phyloP scores from a whole-genome alignment of 2,797 vertebrate species.

The Capromys pilorides region DNA sequence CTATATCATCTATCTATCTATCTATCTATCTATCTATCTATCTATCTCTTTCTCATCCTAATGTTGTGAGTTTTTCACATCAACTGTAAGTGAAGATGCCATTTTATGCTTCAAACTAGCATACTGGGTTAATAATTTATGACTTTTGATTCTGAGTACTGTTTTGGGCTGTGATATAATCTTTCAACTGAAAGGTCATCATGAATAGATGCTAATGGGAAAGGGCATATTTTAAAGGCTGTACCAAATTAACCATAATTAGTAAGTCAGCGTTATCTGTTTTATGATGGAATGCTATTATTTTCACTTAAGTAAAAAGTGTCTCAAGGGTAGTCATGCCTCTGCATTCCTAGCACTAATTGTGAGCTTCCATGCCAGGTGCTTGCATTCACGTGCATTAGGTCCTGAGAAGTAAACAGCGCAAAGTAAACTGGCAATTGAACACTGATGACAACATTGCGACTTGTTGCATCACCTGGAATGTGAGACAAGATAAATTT shows the following conservation, averaged over 20 bases:
- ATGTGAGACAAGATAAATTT: conserved; percentile 51
- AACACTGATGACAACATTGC: not conserved
- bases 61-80: conserved; percentile 53
- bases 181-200: conserved; percentile 77
- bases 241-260: conserved; percentile 49
- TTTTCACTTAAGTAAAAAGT: conserved; percentile 33
- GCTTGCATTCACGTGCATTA: conserved; percentile 45
- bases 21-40: not conserved
- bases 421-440: no score
- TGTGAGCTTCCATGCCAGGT: not conserved
- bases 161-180: conserved; percentile 58
- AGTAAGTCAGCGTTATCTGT: conserved; percentile 36
- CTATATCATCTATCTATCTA: not conserved
- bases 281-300: conserved; percentile 48
- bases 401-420: no score
- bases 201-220: conserved; percentile 54
- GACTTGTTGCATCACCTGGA: conserved; percentile 65
- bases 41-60: not conserved
- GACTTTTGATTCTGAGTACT: conserved; percentile 69
- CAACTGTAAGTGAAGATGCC: conserved; percentile 25
- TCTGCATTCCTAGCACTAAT: conserved; percentile 19
- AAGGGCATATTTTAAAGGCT: conserved; percentile 57
- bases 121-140: conserved; percentile 47
- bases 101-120: conserved; percentile 60
- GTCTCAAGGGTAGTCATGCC: not conserved